These are phyloP conservation scores for Pelosia muscerda DNA, from an alignment of 2,888 invertebrate species.

Conservation along the genomic window DNA sequence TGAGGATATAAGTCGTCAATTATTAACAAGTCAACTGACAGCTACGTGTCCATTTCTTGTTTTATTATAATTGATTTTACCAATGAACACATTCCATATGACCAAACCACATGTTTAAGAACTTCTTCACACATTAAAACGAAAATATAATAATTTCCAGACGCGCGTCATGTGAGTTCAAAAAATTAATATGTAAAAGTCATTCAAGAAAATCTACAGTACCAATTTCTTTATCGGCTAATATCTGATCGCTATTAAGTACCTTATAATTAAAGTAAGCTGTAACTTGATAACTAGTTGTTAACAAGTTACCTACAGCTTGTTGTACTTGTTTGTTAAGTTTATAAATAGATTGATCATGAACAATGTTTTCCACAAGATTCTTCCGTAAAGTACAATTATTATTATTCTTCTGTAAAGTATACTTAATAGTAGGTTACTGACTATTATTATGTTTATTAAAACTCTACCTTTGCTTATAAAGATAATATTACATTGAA, in stretches of 20 bases:
- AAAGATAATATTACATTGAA: too few species aligned
- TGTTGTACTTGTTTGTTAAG: background rate
- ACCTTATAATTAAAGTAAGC: slow-evolving; percentile 1
- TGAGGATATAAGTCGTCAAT: too few species aligned
- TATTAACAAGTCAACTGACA: background rate
- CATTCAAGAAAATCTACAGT: background rate
- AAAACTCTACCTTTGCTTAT: too few species aligned
- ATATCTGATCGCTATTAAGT: background rate
- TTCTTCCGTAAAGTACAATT: too few species aligned
- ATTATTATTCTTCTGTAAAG: too few species aligned
- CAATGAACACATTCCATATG: background rate
- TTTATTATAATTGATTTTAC: background rate
- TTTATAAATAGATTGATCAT: background rate
- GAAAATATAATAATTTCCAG: background rate
- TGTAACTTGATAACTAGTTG: background rate
- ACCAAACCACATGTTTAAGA: background rate
- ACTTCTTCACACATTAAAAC: background rate
- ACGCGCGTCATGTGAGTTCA: background rate
- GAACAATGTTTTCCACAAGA: background rate
- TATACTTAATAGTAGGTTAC: too few species aligned
- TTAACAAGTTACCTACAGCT: background rate
- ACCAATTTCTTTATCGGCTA: background rate
- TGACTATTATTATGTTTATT: too few species aligned
- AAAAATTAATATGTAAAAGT: background rate
- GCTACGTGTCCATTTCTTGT: background rate